Conservation (phyloP, 2,888 invertebrate species). For the Acheta domesticus region DNA sequence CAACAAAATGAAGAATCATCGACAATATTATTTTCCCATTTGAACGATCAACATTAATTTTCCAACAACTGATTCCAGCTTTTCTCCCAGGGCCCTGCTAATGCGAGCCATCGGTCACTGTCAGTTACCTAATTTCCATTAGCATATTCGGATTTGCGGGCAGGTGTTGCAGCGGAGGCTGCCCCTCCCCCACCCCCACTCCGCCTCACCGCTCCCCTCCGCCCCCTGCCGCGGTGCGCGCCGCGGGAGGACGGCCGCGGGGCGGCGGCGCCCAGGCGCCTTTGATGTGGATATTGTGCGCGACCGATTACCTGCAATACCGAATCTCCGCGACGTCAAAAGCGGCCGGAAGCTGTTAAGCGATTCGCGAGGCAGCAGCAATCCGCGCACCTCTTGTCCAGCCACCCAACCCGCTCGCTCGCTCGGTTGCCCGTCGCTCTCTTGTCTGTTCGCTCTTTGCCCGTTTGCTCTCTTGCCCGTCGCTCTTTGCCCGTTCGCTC, state of each 20-base stretch:
- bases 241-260: background rate
- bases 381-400: too few relatives aligned
- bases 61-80: too few relatives aligned
- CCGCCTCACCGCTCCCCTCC: background rate
- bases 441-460: background rate
- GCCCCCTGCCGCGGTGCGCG: background rate
- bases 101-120: too few relatives aligned
- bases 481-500: background rate
- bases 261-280: background rate
- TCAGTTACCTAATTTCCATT: too few relatives aligned
- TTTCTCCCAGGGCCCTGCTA: too few relatives aligned
- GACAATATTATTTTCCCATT: too few relatives aligned
- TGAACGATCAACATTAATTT: too few relatives aligned
- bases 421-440: too few relatives aligned
- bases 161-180: too few relatives aligned
- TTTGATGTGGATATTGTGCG: constrained; percentile 1
- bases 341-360: background rate
- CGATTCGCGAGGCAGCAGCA: background rate
- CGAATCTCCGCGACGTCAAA: background rate
- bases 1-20: too few relatives aligned
- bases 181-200: background rate
- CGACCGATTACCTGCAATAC: background rate
- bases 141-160: too few relatives aligned
- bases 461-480: background rate
- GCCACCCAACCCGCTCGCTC: too few relatives aligned